A percentile compares a stretch with the other conserved stretches of the same genome.
Conservation (phyloP, 2,113 vertebrate genomes). For the Chloropsis cyanopogon region DNA sequence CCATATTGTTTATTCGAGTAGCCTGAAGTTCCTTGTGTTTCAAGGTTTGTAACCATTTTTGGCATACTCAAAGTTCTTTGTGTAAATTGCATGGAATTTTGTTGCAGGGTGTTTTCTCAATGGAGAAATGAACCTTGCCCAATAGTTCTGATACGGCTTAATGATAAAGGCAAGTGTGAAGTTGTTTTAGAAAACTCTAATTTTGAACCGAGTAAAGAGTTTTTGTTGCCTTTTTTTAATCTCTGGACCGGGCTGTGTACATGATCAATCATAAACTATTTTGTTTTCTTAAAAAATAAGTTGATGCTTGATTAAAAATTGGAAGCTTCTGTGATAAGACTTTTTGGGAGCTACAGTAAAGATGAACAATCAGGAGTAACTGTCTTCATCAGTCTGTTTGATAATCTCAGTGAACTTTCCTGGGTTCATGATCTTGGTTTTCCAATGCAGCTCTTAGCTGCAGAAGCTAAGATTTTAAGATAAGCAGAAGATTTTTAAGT, state of each 20-base stretch:
- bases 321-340: not conserved
- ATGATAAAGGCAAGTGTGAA: not conserved
- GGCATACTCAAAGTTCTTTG: not conserved
- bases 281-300: not conserved
- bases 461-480: too few species aligned
- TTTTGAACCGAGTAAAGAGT: not conserved
- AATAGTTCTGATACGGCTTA: not conserved
- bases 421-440: not conserved
- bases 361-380: not conserved
- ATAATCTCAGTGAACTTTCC: not conserved
- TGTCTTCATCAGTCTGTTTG: not conserved
- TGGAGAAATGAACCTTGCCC: not conserved
- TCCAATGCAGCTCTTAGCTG: not conserved
- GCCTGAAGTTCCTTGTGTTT: not conserved
- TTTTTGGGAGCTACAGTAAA: not conserved
- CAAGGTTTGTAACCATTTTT: not conserved
- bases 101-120: not conserved
- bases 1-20: not conserved
- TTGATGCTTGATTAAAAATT: not conserved
- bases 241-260: not conserved
- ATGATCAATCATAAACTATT: not conserved
- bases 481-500: not conserved
- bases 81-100: not conserved
- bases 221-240: not conserved
- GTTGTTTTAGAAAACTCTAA: not conserved